These are phyloP conservation scores for Rousettus madagascariensis DNA, from an alignment of 2,797 vertebrate species.

Conservation along the genomic window DNA sequence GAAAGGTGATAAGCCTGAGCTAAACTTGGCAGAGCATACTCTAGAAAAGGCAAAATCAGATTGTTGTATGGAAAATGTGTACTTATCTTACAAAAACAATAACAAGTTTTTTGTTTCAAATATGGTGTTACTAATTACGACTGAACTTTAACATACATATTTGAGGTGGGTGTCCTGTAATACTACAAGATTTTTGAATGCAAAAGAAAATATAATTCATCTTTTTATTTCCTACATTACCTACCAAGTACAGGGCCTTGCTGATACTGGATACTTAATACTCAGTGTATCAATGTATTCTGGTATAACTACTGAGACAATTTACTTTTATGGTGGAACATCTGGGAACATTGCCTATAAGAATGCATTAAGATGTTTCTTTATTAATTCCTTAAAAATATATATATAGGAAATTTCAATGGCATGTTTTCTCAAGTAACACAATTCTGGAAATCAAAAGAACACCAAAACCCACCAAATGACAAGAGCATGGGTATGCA, in stretches of 20 bases:
- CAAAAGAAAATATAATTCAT: neutral
- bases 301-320: neutral
- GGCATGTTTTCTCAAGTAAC: neutral
- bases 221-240: neutral
- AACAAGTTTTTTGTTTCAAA: neutral
- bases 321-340: neutral
- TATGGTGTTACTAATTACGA: neutral
- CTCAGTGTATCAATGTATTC: neutral
- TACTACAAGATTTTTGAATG: neutral
- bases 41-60: neutral
- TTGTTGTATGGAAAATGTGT: too few species aligned
- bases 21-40: neutral
- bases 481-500: neutral
- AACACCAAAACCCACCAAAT: neutral
- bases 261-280: neutral
- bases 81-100: neutral
- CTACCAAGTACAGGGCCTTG: neutral
- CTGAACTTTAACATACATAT: neutral
- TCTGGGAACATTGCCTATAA: neutral
- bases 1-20: neutral
- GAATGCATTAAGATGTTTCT: neutral
- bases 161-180: neutral
- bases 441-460: conserved; percentile 24
- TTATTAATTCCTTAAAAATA: conserved; percentile 17
- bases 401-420: neutral